Evolutionary conservation across 2,888 invertebrate genomes (phyloP).

Genomic region (Eupithecia exiguata): DNA sequence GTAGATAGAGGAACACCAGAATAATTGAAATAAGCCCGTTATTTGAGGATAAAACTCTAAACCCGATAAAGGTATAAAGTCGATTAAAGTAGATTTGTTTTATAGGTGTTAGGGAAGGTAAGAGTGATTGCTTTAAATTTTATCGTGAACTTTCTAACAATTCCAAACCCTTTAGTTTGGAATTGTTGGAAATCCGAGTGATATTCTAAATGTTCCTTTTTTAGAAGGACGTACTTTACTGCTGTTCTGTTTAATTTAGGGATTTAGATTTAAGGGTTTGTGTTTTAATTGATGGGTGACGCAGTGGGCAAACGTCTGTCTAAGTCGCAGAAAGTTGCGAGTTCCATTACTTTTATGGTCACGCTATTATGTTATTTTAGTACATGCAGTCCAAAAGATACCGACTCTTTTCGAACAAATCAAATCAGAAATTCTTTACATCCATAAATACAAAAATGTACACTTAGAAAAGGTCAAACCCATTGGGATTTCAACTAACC

Average conservation of each 20-base stretch:
- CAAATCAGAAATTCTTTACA: too few species aligned
- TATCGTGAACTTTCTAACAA: slow-evolving; percentile 24
- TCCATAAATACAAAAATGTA: too few species aligned
- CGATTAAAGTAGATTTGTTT: slow-evolving; percentile 52
- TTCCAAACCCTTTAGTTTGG: slow-evolving; percentile 35
- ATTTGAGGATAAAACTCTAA: slow-evolving; percentile 52
- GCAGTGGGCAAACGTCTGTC: too few species aligned
- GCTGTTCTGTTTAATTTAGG: not conserved
- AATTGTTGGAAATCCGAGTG: slow-evolving; percentile 20
- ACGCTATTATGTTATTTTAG: not conserved
- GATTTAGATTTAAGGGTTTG: not conserved
- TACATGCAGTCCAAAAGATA: not conserved
- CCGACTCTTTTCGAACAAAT: not conserved
- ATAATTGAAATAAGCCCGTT: not conserved
- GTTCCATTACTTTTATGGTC: too few species aligned
- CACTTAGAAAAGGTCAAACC: too few species aligned
- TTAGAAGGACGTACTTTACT: not conserved
- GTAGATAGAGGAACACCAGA: not conserved
- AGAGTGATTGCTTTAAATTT: slow-evolving; percentile 44
- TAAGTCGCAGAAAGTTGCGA: too few species aligned
- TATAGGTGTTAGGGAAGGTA: slow-evolving; percentile 44
- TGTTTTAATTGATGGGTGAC: not conserved
- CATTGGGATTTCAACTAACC: not conserved
- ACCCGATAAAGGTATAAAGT: slow-evolving; percentile 64
- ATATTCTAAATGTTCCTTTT: not conserved